These are phyloP conservation scores for Agrotis clavis DNA, from an alignment of 2,888 invertebrate species.

Conservation along the genomic window DNA sequence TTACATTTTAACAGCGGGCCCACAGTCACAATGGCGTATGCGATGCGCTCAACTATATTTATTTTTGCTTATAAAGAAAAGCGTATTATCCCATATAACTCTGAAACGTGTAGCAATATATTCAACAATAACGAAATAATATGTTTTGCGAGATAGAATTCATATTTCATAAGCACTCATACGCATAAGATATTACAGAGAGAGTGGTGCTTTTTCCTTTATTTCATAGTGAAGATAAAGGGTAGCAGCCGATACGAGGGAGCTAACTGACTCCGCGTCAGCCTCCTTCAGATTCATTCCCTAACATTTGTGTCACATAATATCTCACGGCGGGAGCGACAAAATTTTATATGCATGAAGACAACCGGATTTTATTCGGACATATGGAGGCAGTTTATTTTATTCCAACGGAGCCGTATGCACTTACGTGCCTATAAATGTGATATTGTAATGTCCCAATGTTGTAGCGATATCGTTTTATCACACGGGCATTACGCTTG, in stretches of 20 bases:
- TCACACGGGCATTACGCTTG: constrained; percentile 18
- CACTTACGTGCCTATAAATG: constrained; percentile 52
- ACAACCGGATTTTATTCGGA: constrained; percentile 82
- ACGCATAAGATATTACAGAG: constrained; percentile 85
- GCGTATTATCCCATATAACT: constrained; percentile 78
- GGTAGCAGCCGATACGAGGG: constrained; percentile 79
- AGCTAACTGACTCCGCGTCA: constrained; percentile 79
- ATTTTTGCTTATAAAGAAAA: constrained; percentile 80
- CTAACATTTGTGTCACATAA: constrained; percentile 84
- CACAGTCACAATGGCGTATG: constrained; percentile 65
- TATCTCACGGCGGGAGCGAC: constrained; percentile 81
- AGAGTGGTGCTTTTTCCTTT: constrained; percentile 85
- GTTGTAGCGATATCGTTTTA: constrained; percentile 36
- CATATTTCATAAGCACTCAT: constrained; percentile 90
- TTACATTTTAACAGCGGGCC: constrained; percentile 62
- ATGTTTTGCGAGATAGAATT: constrained; percentile 89
- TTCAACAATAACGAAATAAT: constrained; percentile 89
- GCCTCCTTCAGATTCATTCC: constrained; percentile 82
- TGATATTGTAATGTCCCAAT: constrained; percentile 34
- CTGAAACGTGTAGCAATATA: constrained; percentile 85
- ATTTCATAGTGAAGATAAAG: constrained; percentile 88
- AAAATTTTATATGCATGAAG: constrained; percentile 86
- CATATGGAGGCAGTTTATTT: constrained; percentile 77
- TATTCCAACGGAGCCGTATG: constrained; percentile 66
- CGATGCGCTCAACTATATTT: constrained; percentile 72